These are phyloP conservation scores for Poeciliopsis retropinna DNA, from an alignment of 2,113 vertebrate species.

Conservation along the genomic window DNA sequence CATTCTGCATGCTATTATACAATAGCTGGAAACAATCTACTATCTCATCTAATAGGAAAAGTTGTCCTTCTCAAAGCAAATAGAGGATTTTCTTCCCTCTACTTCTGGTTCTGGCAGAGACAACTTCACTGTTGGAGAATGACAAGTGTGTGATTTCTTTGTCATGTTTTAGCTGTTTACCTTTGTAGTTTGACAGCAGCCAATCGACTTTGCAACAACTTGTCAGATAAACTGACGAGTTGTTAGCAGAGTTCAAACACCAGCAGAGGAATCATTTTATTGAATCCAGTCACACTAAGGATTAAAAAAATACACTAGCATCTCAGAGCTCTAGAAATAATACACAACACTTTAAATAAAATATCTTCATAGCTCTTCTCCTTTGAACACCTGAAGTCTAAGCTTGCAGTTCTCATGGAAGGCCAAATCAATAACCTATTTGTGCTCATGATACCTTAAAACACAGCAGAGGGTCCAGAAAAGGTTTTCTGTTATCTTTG, in stretches of 20 bases:
- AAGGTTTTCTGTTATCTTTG: too few species aligned
- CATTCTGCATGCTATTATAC: not conserved
- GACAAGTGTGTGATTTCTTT: constrained; percentile 21
- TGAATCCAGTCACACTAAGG: not conserved
- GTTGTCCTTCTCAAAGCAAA: not conserved
- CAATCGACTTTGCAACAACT: constrained; percentile 25
- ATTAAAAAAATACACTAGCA: not conserved
- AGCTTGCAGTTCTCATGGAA: not conserved
- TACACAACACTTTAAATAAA: not conserved
- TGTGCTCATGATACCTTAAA: too few species aligned
- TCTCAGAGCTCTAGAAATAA: not conserved
- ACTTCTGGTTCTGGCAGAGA: constrained; percentile 27
- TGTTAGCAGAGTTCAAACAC: constrained; percentile 2
- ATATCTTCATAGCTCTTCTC: not conserved
- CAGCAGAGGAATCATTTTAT: constrained; percentile 14
- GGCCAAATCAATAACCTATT: too few species aligned
- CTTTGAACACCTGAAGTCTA: not conserved
- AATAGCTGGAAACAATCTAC: not conserved
- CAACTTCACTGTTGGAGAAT: constrained; percentile 1
- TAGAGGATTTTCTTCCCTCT: constrained; percentile 5
- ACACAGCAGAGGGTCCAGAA: too few species aligned
- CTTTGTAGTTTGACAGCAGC: constrained; percentile 34
- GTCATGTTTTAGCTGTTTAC: constrained; percentile 49
- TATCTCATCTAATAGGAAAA: not conserved
- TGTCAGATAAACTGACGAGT: constrained; percentile 32